Evolutionary conservation across 2,888 invertebrate species (phyloP), one percentile per base, ranked within the genome.

Genomic region (Strigamia transsilvanica): DNA sequence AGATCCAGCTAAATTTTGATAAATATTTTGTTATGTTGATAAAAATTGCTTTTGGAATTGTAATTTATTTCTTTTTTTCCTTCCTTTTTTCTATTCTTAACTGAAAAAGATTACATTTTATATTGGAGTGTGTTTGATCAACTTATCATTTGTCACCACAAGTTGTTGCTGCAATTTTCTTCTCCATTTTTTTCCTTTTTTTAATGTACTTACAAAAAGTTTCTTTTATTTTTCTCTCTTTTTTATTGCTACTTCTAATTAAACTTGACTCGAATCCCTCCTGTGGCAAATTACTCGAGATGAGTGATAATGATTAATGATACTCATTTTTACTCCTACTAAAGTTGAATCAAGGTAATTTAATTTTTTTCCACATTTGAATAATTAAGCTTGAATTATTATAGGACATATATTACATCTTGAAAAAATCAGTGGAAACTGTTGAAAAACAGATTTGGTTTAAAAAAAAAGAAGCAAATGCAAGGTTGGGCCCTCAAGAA

Each of bases 271-370:
- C 9, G 21, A 18, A 56, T 56, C 18, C 46, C 56, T 18, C 56
- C 21, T 2, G 18, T 56, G 56, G 56, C 56, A n/a, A 56, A 56
- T 56, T 56, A 18, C 56, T 18, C 18, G 21, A 18, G 56, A 18
- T 56, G 56, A 56, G 9, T 56, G 56, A 18, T 56, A 56, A 56
- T 56, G 56, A 56, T 56, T 56, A 56, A 56, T 56, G 56, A 56
- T 56, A 56, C 56, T 56, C 56, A 56, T 56, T 56, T 18, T 18
- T 18, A 56, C 56, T 56, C 56, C n/a, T 18, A 56, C 56, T 18
- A 18, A 18, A 18, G 9, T 18, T 9, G 56, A 56, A 56, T 56
- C n/a, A 18, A 56, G 18, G 15, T 56, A 56, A 56, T 56, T 56
- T 56, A 21, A 56, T 56, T 56, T 56, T 56, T 56, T 56, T n/a